These are phyloP conservation scores for Galbula dea DNA, from an alignment of 2,113 vertebrate species.

Conservation along the genomic window DNA sequence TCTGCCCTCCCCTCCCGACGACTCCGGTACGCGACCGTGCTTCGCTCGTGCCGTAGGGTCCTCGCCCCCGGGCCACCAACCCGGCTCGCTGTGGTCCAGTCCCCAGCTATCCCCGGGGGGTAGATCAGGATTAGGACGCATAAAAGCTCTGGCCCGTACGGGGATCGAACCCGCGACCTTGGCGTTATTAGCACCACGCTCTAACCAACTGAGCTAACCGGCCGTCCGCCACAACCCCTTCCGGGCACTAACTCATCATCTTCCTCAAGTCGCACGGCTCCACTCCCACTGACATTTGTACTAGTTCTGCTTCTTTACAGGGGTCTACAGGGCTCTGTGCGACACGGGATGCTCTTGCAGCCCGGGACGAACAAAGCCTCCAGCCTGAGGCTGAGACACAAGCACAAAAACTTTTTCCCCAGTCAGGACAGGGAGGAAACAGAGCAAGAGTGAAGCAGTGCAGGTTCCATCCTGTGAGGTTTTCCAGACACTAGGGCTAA, in stretches of 20 bases:
- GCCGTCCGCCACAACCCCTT: no score
- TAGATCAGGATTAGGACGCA: no score
- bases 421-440: no score
- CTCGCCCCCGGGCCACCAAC: no score
- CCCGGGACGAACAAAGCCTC: background rate
- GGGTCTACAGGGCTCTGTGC: accelerated
- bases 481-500: background rate
- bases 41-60: no score
- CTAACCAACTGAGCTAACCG: conserved; percentile 75
- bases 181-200: conserved; percentile 72
- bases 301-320: background rate
- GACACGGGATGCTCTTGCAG: accelerated
- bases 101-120: no score
- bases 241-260: no score
- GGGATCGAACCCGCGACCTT: conserved; percentile 65
- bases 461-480: accelerated
- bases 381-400: background rate
- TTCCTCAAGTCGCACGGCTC: no score
- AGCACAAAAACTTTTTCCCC: no score
- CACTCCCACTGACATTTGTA: accelerated
- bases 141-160: background rate
- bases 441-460: accelerated
- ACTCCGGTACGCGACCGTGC: no score
- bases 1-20: no score
- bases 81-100: no score